Evolutionary conservation across 2,113 vertebrate species (phyloP).

Genomic region (Cettia cetti): DNA sequence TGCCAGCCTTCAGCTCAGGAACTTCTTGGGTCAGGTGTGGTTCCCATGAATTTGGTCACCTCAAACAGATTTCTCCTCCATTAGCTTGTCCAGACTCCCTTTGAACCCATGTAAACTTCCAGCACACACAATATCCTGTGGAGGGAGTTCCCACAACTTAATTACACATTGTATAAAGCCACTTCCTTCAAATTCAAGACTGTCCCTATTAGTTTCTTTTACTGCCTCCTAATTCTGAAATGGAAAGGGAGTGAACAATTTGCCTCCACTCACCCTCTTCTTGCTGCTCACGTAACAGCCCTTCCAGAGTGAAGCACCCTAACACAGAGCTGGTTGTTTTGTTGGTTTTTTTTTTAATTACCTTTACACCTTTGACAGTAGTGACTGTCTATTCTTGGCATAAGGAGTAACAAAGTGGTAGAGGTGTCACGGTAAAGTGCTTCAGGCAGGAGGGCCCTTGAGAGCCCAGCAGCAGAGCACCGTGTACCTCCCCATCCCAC

Average conservation of each 20-base stretch:
- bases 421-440: neutral
- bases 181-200: constrained; percentile 45
- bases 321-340: neutral
- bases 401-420: neutral
- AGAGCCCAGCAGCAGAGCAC: neutral
- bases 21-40: neutral
- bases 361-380: neutral
- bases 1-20: neutral
- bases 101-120: constrained; percentile 24
- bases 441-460: neutral
- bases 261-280: neutral
- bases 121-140: constrained; percentile 17
- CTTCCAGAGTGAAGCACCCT: neutral
- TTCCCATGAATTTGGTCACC: neutral
- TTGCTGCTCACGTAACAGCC: neutral
- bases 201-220: neutral
- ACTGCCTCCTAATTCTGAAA: neutral
- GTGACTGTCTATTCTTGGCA: neutral
- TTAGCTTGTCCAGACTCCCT: constrained; percentile 1
- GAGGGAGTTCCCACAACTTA: constrained; percentile 51
- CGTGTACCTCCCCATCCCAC: rapidly evolving
- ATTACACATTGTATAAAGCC: constrained; percentile 55
- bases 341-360: neutral
- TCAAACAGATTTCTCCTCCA: constrained; percentile 16
- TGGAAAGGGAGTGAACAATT: neutral